Evolutionary conservation across 2,888 invertebrate species (phyloP).

Genomic region (Adela reaumurella): DNA sequence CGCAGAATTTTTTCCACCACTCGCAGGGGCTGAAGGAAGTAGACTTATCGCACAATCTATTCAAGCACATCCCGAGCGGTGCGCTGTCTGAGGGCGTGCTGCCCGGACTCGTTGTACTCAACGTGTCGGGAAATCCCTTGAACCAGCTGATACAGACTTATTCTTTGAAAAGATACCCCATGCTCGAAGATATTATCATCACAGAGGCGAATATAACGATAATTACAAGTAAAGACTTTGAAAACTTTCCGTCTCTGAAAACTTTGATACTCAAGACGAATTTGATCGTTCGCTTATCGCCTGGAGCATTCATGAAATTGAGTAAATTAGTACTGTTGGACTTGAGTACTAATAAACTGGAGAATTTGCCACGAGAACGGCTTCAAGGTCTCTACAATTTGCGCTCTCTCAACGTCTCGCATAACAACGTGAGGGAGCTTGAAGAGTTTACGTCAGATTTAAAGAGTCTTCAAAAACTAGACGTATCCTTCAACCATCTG

Average conservation of each 20-base stretch:
- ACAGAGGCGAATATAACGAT: constrained; percentile 77
- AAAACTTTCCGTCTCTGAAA: constrained; percentile 74
- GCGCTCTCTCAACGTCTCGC: constrained; percentile 75
- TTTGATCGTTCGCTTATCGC: constrained; percentile 73
- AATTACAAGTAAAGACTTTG: constrained; percentile 81
- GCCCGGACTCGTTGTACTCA: constrained; percentile 70
- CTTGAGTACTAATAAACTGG: constrained; percentile 77
- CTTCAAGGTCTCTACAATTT: constrained; percentile 73
- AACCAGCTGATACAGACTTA: constrained; percentile 70
- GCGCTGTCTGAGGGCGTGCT: constrained; percentile 72
- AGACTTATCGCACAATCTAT: constrained; percentile 74
- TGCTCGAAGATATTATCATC: constrained; percentile 79
- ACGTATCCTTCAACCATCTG: constrained; percentile 80
- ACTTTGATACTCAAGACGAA: constrained; percentile 72
- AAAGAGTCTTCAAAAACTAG: constrained; percentile 72
- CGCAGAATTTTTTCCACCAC: constrained; percentile 77
- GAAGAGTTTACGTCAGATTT: constrained; percentile 80
- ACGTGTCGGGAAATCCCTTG: constrained; percentile 80
- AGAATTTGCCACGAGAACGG: constrained; percentile 78
- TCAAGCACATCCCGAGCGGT: constrained; percentile 74
- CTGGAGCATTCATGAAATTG: constrained; percentile 78
- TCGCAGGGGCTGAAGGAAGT: constrained; percentile 69
- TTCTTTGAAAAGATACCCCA: constrained; percentile 66
- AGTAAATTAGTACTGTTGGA: constrained; percentile 75
- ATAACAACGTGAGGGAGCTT: constrained; percentile 75